Conservation (phyloP, 2,113 vertebrate genomes). For the Sciurus niger region DNA sequence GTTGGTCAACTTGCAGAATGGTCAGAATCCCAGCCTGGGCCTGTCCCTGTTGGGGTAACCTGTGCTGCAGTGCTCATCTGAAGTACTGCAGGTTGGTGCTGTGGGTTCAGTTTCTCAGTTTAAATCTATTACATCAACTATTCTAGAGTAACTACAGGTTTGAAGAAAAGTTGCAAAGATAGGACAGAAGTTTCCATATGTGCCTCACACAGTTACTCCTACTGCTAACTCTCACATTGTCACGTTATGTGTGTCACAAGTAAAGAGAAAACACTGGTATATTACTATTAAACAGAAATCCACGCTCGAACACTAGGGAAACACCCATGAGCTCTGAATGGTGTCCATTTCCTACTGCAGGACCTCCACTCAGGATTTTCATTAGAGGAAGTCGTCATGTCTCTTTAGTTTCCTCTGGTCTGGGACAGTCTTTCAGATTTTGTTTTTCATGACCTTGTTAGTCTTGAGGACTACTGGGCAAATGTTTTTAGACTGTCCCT, state of each 20-base stretch:
- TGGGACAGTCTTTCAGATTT: background rate
- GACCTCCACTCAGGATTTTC: background rate
- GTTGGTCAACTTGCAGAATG: background rate
- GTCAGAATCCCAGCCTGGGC: background rate
- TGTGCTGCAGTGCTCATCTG: accelerated
- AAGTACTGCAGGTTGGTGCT: accelerated
- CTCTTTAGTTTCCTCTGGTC: background rate
- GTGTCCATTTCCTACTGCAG: background rate
- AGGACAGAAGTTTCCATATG: background rate
- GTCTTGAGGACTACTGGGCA: background rate
- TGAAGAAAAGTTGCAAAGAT: background rate
- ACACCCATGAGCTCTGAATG: too few relatives aligned
- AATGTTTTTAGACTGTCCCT: background rate
- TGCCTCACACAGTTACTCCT: background rate
- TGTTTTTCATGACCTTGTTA: background rate
- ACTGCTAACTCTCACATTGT: background rate
- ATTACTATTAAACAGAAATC: background rate
- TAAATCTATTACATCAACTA: background rate
- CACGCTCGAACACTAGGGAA: too few relatives aligned
- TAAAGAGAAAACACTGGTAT: background rate
- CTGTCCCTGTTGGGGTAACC: background rate
- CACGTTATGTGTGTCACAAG: background rate
- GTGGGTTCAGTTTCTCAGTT: background rate
- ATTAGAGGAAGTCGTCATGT: background rate
- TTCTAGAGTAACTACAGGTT: background rate